Evolutionary conservation across 2,888 invertebrate genomes (phyloP).

Genomic region (Ellobium chinense): DNA sequence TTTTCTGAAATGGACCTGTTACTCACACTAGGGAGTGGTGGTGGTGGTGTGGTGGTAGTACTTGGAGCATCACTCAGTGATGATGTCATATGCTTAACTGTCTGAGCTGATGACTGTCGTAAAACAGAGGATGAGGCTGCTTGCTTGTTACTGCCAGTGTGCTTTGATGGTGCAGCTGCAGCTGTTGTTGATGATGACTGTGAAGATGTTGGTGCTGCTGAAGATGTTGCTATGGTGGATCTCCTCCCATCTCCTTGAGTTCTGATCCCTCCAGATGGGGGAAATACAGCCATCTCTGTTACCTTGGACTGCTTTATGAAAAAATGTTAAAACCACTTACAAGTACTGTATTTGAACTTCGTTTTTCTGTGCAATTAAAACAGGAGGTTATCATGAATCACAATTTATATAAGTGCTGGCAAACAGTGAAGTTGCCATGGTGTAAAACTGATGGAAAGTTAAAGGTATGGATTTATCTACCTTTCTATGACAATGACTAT

Average conservation of each 20-base stretch:
- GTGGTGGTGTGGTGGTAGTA: no score
- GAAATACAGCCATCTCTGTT: slow-evolving; percentile 10
- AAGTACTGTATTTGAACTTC: background rate
- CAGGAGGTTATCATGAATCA: no score
- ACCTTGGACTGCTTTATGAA: slow-evolving; percentile 4
- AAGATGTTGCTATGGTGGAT: background rate
- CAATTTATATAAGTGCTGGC: no score
- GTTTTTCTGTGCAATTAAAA: no score
- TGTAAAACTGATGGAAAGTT: no score
- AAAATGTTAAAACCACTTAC: background rate
- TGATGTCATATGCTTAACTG: no score
- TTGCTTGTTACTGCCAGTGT: background rate
- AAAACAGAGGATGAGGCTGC: background rate
- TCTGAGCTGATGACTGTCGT: slow-evolving; percentile 16
- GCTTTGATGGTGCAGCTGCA: background rate
- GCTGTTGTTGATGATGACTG: background rate
- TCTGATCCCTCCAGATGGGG: background rate
- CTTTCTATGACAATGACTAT: no score
- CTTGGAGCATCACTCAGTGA: no score
- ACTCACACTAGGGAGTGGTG: no score
- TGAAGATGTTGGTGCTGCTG: background rate
- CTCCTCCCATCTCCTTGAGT: slow-evolving; percentile 6
- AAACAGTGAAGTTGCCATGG: no score
- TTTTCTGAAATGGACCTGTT: no score
- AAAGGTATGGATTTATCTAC: no score